Evolutionary conservation across 2,797 vertebrate species (phyloP).

Genomic region (Sebastes minor): DNA sequence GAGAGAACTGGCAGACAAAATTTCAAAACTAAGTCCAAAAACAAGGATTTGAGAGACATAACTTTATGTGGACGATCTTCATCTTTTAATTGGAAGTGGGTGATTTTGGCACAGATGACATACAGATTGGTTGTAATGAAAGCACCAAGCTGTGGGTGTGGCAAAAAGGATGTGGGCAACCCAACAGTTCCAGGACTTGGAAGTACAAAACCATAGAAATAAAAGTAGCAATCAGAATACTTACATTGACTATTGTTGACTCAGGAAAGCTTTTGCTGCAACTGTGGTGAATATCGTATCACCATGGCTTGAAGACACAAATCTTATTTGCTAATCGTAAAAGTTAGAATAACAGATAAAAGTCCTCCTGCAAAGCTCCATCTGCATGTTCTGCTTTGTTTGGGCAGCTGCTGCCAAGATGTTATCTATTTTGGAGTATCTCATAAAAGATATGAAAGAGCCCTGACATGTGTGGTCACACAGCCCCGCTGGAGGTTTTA

Average conservation of each 20-base stretch:
- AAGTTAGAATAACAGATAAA: slow-evolving; percentile 1
- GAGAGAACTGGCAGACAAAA: slow-evolving; percentile 40
- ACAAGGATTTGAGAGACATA: slow-evolving; percentile 33
- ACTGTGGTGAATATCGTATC: neutral
- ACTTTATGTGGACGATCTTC: slow-evolving; percentile 40
- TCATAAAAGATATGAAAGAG: slow-evolving; percentile 32
- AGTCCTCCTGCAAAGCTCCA: slow-evolving; percentile 4
- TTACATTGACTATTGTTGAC: neutral
- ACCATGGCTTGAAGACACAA: neutral
- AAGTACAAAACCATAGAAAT: slow-evolving; percentile 8
- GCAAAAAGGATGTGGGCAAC: slow-evolving; percentile 26
- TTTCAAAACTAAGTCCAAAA: slow-evolving; percentile 23
- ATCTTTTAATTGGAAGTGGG: slow-evolving; percentile 58
- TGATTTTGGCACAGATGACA: slow-evolving; percentile 45
- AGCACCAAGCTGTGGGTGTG: slow-evolving; percentile 35
- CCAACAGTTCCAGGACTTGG: slow-evolving; percentile 16
- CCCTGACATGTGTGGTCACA: slow-evolving; percentile 27
- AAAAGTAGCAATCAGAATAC: slow-evolving; percentile 11
- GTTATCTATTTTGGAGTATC: slow-evolving; percentile 41
- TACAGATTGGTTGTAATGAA: slow-evolving; percentile 29
- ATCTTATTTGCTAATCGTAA: slow-evolving; percentile 1
- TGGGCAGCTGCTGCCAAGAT: slow-evolving; percentile 33
- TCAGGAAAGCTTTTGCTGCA: neutral
- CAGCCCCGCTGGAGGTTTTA: neutral
- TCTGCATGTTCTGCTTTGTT: slow-evolving; percentile 40